A percentile compares a stretch with the other conserved stretches of the same genome.
These are phyloP conservation scores for Aphelocoma californica DNA, from an alignment of 2,797 vertebrate genomes.

Conservation along the genomic window DNA sequence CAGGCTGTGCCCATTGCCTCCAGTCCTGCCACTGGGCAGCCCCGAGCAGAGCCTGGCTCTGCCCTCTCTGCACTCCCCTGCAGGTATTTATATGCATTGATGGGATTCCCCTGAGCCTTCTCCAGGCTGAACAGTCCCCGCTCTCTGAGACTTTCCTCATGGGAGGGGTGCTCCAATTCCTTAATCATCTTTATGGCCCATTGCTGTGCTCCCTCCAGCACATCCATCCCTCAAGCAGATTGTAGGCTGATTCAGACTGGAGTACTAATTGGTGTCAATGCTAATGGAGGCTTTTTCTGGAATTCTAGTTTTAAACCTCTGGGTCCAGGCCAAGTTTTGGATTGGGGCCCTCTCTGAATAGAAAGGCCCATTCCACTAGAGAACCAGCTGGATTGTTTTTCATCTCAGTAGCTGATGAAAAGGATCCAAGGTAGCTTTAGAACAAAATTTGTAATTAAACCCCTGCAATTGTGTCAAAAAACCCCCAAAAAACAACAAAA, in stretches of 20 bases:
- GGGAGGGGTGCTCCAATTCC: background rate
- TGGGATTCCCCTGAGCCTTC: background rate
- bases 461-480: background rate
- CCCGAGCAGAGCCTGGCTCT: background rate
- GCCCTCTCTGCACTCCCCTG: background rate
- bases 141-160: background rate
- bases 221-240: background rate
- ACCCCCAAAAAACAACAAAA: background rate
- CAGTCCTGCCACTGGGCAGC: background rate
- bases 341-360: background rate
- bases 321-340: background rate
- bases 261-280: background rate
- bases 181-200: background rate
- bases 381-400: background rate
- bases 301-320: background rate
- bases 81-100: background rate
- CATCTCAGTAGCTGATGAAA: background rate
- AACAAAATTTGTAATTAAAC: background rate
- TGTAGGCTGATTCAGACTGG: background rate
- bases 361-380: background rate
- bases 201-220: background rate
- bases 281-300: background rate
- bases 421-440: background rate
- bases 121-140: background rate
- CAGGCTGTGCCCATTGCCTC: rapidly evolving